Evolutionary conservation across 2,888 invertebrate genomes (phyloP).

Genomic region (Xestia xanthographa): DNA sequence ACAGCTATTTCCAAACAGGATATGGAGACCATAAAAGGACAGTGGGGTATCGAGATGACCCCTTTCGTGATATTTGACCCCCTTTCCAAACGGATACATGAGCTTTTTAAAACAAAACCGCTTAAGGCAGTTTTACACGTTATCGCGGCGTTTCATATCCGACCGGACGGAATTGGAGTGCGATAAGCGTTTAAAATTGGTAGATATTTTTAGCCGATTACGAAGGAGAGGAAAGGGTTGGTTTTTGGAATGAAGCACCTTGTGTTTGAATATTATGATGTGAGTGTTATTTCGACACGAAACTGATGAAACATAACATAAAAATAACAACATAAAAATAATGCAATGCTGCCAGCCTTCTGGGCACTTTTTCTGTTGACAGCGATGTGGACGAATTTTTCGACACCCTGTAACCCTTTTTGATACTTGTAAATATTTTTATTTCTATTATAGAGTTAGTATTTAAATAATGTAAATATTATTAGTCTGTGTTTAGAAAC

Average conservation of each 20-base stretch:
- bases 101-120: conserved; percentile 50
- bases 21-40: conserved; percentile 48
- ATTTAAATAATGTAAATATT: too few relatives aligned
- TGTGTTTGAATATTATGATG: neutral
- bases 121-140: conserved; percentile 40
- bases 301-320: neutral
- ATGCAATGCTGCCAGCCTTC: too few relatives aligned
- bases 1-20: conserved; percentile 53
- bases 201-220: conserved; percentile 35
- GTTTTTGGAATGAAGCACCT: neutral
- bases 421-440: too few relatives aligned
- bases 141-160: conserved; percentile 42
- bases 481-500: too few relatives aligned
- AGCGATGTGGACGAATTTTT: too few relatives aligned
- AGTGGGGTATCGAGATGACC: conserved; percentile 20
- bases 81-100: conserved; percentile 26
- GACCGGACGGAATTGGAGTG: conserved; percentile 26
- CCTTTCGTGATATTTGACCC: conserved; percentile 49
- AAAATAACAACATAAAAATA: too few relatives aligned
- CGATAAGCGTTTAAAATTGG: conserved; percentile 41
- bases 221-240: neutral
- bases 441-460: too few relatives aligned
- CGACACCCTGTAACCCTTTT: too few relatives aligned
- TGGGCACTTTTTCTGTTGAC: too few relatives aligned
- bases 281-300: neutral